Conservation (phyloP, 1,140 invertebrate genomes). For the Panagrolaimus sp. region DNA sequence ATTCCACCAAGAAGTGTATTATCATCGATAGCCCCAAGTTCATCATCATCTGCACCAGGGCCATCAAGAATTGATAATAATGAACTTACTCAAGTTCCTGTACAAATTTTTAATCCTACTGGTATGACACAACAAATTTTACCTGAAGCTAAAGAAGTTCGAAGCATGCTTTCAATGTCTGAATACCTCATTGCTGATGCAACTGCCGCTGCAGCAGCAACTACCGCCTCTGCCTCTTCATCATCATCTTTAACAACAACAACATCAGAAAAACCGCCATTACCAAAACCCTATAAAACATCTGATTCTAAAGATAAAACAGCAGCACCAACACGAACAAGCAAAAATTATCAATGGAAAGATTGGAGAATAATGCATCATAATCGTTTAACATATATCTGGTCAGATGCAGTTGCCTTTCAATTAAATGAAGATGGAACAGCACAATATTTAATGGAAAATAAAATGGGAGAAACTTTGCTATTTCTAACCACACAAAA, state of each 20-base stretch:
- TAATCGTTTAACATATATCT: conserved; percentile 87
- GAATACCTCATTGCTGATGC: background rate
- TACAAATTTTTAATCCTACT: no score
- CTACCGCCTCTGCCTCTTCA: background rate
- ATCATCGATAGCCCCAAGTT: no score
- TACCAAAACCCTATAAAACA: no score
- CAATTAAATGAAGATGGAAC: conserved; percentile 70
- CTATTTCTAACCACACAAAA: background rate
- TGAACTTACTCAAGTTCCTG: no score
- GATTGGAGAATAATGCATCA: conserved; percentile 93
- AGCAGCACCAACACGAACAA: background rate
- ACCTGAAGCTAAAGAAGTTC: no score
- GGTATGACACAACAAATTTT: no score
- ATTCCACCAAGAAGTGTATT: background rate
- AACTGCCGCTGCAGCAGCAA: background rate
- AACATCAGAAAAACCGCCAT: no score
- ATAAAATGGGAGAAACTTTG: background rate
- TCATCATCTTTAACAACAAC: no score
- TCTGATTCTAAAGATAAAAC: background rate
- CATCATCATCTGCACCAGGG: no score
- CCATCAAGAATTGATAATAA: no score
- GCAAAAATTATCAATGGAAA: conserved; percentile 80
- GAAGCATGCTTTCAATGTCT: no score
- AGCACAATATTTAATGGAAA: conserved; percentile 9
- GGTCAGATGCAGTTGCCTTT: conserved; percentile 88